phyloP scores from a whole-genome alignment of 2,888 invertebrate species.

The Chaitophorus viminalis region DNA sequence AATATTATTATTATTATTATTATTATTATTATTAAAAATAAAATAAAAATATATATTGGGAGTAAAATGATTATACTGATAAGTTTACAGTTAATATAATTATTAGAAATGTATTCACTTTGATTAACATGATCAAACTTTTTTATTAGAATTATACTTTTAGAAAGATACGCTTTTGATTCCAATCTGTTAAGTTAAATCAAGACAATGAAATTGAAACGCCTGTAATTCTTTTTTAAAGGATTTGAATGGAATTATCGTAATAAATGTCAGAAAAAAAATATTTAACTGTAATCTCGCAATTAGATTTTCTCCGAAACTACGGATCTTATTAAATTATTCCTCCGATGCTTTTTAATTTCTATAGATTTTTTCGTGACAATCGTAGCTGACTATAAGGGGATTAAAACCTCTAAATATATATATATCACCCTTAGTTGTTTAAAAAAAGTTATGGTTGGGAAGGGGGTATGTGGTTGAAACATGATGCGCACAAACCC shows the following conservation, averaged over 20 bases:
- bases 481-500: conserved; percentile 47
- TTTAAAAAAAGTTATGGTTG: not conserved
- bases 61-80: not conserved
- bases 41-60: not conserved
- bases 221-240: conserved; percentile 13
- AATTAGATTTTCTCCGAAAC: conserved; percentile 43
- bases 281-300: conserved; percentile 7
- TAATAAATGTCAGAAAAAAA: conserved; percentile 32
- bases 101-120: not conserved
- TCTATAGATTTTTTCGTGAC: not conserved
- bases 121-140: not conserved
- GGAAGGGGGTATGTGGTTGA: conserved; percentile 12
- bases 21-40: too few relatives aligned
- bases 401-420: conserved; percentile 14
- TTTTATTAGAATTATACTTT: not conserved
- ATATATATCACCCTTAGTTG: conserved; percentile 12
- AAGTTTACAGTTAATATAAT: not conserved
- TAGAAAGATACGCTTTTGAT: not conserved
- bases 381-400: not conserved
- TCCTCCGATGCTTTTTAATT: conserved; percentile 30
- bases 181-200: conserved; percentile 7
- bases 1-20: too few relatives aligned
- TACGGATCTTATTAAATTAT: conserved; percentile 25
- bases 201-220: conserved; percentile 23
- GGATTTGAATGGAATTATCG: not conserved